Percentiles rank a stretch among this genome's conserved stretches.
phyloP scores from a whole-genome alignment of 2,113 vertebrate species.

The Limanda limanda region DNA sequence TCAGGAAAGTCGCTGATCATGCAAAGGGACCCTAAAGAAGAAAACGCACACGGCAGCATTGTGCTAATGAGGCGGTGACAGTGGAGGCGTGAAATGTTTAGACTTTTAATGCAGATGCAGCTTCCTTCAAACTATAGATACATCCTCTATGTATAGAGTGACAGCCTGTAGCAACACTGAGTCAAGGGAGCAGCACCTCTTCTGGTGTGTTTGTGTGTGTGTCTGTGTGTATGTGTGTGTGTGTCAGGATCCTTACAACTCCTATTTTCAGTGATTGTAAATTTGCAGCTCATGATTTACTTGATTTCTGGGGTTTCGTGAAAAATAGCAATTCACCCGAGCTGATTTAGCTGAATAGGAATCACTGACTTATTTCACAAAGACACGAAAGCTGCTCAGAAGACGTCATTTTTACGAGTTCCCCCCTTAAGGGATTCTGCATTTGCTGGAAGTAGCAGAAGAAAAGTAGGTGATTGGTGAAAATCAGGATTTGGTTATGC shows the following conservation, averaged over 20 bases:
- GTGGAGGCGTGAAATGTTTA: constrained; percentile 49
- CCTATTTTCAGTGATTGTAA: background rate
- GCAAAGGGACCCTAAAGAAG: constrained; percentile 21
- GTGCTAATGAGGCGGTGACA: constrained; percentile 67
- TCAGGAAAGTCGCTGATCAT: constrained; percentile 33
- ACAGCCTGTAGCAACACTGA: constrained; percentile 20
- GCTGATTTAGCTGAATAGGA: background rate
- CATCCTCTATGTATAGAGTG: constrained; percentile 14
- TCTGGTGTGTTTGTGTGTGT: background rate
- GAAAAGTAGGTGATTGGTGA: background rate
- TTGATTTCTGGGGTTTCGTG: too few relatives aligned
- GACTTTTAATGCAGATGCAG: constrained; percentile 33
- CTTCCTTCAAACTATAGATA: constrained; percentile 40
- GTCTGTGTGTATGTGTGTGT: constrained; percentile 1
- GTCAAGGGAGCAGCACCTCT: constrained; percentile 21
- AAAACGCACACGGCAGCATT: constrained; percentile 21
- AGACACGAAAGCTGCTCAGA: constrained; percentile 27
- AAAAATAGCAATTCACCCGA: background rate
- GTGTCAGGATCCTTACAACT: background rate
- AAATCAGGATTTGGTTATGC: constrained; percentile 40
- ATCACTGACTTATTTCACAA: constrained; percentile 67
- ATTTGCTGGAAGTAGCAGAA: constrained; percentile 69
- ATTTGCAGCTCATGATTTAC: background rate
- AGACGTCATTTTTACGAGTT: constrained; percentile 58
- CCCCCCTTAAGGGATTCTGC: constrained; percentile 83